Base-by-base conservation (phyloP, 2,113 vertebrate genomes). In the Cettia cetti region DNA sequence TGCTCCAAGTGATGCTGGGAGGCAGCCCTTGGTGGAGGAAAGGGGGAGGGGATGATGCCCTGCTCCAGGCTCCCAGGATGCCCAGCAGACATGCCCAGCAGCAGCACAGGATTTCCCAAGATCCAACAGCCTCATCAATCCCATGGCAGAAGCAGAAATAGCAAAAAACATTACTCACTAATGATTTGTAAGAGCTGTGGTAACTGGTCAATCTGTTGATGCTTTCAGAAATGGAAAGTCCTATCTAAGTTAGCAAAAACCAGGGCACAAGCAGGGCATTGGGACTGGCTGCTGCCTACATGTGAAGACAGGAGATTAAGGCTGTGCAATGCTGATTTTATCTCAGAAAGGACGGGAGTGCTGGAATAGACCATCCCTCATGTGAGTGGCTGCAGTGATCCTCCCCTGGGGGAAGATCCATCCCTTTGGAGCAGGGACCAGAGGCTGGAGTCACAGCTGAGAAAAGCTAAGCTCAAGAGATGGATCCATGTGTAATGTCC, bases 401-500 rank as follows among this genome's bases (percentile, higher is more conserved):
- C n/a, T 65, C 2, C 1, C 30, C 7, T n/a, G 69, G 26, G 31
- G 0, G 1, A 52, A n/a, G n/a, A 61, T 37, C 53, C 40, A 37
- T 21, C 45, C n/a, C 54, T 61, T 20, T 17, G 45, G 50, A 82
- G 28, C 24, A 78, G 54, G 42, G 39, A 83, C 9, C 5, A 7
- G 63, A 75, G 35, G 30, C 64, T 65, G 63, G 31, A 77, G 60
- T 23, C 49, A 74, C 52, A 40, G 72, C 50, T 61, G 59, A 80
- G 47, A 23, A 74, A 65, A 70, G 6, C 35, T 60, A 11, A 65
- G 30, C 59, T 50, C 4, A 2, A 86, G 71, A 64, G 14, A 35
- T 42, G 27, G 42, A 70, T 86, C 60, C 2, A 0, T 0, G 0
- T 30, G n/a, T 20, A n/a, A 33, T 6, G 2, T 30, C 3, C 9